Base-by-base conservation (phyloP, 2,113 vertebrate genomes). In the Enhydra lutris region DNA sequence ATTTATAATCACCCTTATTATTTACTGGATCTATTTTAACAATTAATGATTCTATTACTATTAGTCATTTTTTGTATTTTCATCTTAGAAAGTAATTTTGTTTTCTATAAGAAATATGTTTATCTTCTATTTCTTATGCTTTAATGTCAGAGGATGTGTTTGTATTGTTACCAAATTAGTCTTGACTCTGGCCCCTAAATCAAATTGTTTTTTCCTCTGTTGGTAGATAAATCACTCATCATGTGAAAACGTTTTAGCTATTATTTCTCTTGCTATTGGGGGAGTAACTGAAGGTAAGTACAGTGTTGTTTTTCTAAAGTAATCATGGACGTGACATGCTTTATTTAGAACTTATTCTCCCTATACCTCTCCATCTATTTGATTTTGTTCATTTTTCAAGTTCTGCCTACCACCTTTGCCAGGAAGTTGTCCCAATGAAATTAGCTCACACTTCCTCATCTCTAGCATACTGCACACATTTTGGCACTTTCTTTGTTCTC, bases 191-290 rank as follows among this genome's bases (percentile, higher is more conserved):
- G 17, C 52, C 79, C 36, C 39, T 96, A 81, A 94, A 91, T 73
- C 90, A 91, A 96, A 52, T 96, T 83, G 13, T 98, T 94, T 91
- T 97, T 81, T 97, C 57, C 80, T 98, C 91, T 98, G 8, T 98
- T 98, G 92, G 23, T 98, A 99, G 99, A 99, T 99, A 97, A 99
- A 99, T 96, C 99, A 99, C 97, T 98, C 98, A 17, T 98, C 98
- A 2, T 99, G 99, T 98, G 99, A 99, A 93, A 99, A 99, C 81
- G 99, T 99, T 91, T 98, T 99, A 98, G 98, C 99, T 97, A 99
- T 99, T 97, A 99, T 99, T 98, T 99, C 99, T 96, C 99, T 99
- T 98, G 99, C 99, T 97, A 99, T 99, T 98, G 99, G 98, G 98
- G 99, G 99, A 80, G 99, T 99, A 45, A 99, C 99, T 97, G 99